Evolutionary conservation across 2,113 vertebrate species (phyloP).

Genomic region (Anseranas semipalmata): DNA sequence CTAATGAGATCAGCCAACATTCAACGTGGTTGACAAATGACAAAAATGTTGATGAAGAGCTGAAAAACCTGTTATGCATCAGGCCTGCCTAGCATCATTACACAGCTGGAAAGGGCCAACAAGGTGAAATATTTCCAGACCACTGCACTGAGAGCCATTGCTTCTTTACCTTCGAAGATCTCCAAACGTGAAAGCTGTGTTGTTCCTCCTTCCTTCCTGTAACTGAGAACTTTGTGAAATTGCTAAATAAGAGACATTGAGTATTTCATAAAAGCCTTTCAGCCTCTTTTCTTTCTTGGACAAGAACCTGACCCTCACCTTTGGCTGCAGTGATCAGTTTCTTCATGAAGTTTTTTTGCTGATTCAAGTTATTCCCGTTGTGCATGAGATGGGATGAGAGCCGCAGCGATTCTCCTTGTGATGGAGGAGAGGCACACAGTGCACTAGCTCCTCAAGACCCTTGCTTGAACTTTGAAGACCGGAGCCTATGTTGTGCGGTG

Average conservation of each 20-base stretch:
- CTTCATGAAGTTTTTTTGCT: background rate
- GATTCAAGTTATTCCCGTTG: background rate
- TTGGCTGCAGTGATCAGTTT: background rate
- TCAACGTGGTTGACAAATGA: background rate
- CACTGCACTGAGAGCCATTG: background rate
- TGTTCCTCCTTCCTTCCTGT: background rate
- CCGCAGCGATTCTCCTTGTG: accelerated
- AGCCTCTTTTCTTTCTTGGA: background rate
- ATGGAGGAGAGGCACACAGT: background rate
- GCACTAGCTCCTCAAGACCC: background rate
- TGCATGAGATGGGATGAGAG: background rate
- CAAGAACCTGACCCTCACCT: background rate
- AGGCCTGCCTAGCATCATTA: background rate
- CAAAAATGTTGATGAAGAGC: background rate
- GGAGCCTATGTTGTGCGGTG: background rate
- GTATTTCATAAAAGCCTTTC: background rate
- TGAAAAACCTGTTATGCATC: background rate
- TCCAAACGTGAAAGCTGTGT: background rate
- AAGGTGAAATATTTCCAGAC: background rate
- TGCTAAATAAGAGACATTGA: background rate
- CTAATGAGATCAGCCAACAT: background rate
- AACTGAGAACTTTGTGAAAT: background rate
- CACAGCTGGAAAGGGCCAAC: background rate
- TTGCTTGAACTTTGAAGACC: background rate
- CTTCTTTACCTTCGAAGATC: background rate